Evolutionary conservation across 2,888 invertebrate species (phyloP), one percentile per base, ranked within the genome.

Genomic region (Metellina segmentata): DNA sequence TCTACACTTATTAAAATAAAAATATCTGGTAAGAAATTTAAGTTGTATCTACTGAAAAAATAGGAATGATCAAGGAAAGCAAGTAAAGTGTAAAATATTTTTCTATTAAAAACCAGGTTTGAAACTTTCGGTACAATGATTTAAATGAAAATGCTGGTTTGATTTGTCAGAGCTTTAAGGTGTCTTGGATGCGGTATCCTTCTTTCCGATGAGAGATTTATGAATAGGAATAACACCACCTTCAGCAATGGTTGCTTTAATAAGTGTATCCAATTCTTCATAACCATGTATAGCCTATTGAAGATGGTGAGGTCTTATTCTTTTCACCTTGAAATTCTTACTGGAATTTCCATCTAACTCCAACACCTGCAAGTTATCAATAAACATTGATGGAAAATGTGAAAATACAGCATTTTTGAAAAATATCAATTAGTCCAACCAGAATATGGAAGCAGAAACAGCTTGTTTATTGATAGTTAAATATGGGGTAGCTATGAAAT

Each of bases 141-240:
- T n/a, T 61, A 34, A 34, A 77, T 51, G 51, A 77, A 48, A 49
- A n/a, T 34, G 34, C 13, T n/a, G 53, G n/a, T 81, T 72, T 7
- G 20, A 19, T 13, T 53, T 53, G 13, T 72, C 13, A n/a, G 34
- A 20, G 11, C 16, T 48, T 91, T 48, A 91, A 20, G 91, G 91
- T 48, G 91, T 87, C 70, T 91, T 91, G 70, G 88, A 81, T 6
- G 75, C 74, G 52, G 86, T 87, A 20, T 98, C 98, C 96, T 99
- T 99, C 97, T 99, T 99, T 95, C 99, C 99, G 95, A 99, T 99
- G 94, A 99, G 97, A 92, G 99, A 99, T 96, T 99, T 99, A 96
- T 99, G 99, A 96, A 99, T 99, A 96, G 99, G 99, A 95, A 99
- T 99, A 94, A 99, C 99, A 96, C 99, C 99, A 96, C 99, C 99